Evolutionary conservation across 1,140 invertebrate genomes (phyloP).

Genomic region (Frieseomelitta varia): DNA sequence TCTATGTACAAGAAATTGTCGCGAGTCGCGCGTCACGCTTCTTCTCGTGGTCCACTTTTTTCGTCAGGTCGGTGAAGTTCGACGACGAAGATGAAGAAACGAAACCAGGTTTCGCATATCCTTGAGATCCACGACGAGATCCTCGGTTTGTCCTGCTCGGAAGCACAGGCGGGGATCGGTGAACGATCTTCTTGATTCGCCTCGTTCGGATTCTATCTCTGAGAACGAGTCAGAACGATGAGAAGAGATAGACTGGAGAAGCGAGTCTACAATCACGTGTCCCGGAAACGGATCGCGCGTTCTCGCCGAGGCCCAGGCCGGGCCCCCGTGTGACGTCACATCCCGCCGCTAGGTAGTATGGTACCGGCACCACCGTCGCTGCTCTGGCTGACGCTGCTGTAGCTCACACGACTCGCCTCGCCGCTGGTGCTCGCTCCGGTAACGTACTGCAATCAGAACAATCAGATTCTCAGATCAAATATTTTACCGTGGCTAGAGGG

Average conservation of each 20-base stretch:
- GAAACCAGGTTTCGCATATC: background rate
- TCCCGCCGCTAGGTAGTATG: constrained; percentile 68
- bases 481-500: background rate
- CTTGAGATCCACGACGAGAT: background rate
- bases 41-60: constrained; percentile 37
- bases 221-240: background rate
- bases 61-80: constrained; percentile 18
- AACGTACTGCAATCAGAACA: constrained; percentile 75
- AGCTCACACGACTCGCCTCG: constrained; percentile 77
- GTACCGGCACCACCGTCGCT: constrained; percentile 73
- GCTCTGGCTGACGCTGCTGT: constrained; percentile 79
- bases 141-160: background rate
- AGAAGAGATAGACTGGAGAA: background rate
- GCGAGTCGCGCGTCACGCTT: background rate
- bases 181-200: background rate
- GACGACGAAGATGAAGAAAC: background rate
- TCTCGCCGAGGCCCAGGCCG: constrained; percentile 76
- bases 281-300: constrained; percentile 77
- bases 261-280: constrained; percentile 74
- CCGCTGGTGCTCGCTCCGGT: constrained; percentile 72
- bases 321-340: constrained; percentile 78
- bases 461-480: constrained; percentile 29
- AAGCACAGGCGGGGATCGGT: background rate
- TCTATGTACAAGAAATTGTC: constrained; percentile 30
- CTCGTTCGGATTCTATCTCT: background rate